Evolutionary conservation across 2,888 invertebrate species (phyloP).

Genomic region (Acrobasis repandana): DNA sequence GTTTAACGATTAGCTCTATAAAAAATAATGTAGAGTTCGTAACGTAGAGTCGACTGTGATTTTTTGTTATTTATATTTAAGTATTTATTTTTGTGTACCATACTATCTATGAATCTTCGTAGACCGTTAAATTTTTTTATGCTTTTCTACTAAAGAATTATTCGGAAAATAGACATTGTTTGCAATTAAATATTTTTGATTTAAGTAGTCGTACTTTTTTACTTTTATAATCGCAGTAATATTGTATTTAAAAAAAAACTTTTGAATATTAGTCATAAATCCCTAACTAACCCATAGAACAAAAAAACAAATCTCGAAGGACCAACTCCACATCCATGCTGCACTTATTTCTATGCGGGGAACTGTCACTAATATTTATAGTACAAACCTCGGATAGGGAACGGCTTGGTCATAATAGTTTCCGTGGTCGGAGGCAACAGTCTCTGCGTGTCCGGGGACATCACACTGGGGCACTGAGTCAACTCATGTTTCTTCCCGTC

Average conservation of each 20-base stretch:
- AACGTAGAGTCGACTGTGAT: too few species aligned
- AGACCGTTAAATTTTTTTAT: too few species aligned
- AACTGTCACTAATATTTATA: constrained; percentile 34
- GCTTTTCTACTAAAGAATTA: too few species aligned
- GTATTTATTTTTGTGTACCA: too few species aligned
- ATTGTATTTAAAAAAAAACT: not conserved
- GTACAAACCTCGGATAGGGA: constrained; percentile 89
- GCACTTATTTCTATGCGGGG: not conserved
- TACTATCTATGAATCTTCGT: too few species aligned
- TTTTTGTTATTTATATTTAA: too few species aligned
- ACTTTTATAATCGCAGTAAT: too few species aligned
- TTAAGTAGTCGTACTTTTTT: too few species aligned
- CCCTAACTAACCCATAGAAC: not conserved
- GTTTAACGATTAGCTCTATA: too few species aligned
- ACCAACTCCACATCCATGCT: constrained; percentile 2
- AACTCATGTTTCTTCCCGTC: constrained; percentile 79
- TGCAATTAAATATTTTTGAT: too few species aligned
- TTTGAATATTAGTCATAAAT: not conserved
- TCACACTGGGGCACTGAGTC: constrained; percentile 86
- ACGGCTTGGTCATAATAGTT: constrained; percentile 94
- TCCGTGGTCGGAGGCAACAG: constrained; percentile 90
- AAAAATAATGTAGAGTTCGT: too few species aligned
- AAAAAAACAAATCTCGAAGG: constrained; percentile 3
- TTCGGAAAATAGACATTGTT: too few species aligned
- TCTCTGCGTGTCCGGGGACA: constrained; percentile 86